Percentiles rank a stretch among this genome's conserved stretches.
Conservation (phyloP, 2,113 vertebrate species). For the Tautogolabrus adspersus region DNA sequence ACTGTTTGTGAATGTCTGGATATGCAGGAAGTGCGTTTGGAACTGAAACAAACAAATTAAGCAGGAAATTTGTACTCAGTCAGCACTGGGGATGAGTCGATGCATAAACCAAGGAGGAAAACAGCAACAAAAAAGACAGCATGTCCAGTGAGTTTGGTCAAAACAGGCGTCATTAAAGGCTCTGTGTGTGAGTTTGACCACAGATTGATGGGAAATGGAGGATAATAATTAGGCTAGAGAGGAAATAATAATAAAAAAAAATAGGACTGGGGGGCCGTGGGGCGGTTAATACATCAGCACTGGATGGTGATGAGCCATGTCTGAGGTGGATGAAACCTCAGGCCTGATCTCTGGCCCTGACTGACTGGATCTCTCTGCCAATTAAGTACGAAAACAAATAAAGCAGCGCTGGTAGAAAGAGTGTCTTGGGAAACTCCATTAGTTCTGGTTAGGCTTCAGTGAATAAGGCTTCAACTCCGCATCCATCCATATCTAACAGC, state of each 20-base stretch:
- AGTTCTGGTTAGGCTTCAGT: slow-evolving; percentile 41
- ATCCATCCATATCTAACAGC: slow-evolving; percentile 7
- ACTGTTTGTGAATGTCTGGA: background rate
- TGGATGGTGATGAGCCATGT: slow-evolving; percentile 31
- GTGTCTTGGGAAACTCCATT: slow-evolving; percentile 34
- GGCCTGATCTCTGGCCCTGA: slow-evolving; percentile 37
- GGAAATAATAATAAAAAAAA: slow-evolving; percentile 61
- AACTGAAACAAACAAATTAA: slow-evolving; percentile 22
- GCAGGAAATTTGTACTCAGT: slow-evolving; percentile 25
- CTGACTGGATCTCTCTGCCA: slow-evolving; percentile 17
- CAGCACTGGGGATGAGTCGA: slow-evolving; percentile 29
- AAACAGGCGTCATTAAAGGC: slow-evolving; percentile 54
- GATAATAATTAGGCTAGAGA: slow-evolving; percentile 48
- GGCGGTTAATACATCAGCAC: slow-evolving; percentile 70
- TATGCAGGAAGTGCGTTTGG: slow-evolving; percentile 12
- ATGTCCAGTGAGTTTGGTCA: slow-evolving; percentile 48
- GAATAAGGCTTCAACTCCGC: slow-evolving; percentile 30
- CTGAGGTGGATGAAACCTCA: slow-evolving; percentile 34
- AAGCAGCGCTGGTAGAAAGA: slow-evolving; percentile 6
- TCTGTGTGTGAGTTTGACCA: slow-evolving; percentile 46
- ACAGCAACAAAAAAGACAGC: slow-evolving; percentile 41
- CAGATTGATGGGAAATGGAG: slow-evolving; percentile 40
- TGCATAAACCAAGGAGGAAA: slow-evolving; percentile 32
- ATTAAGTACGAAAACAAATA: slow-evolving; percentile 32
- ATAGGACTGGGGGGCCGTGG: slow-evolving; percentile 10